These are phyloP conservation scores for Patiria pectinifera DNA, from an alignment of 53 echinoderm and acorn worm genomes.

Conservation along the genomic window DNA sequence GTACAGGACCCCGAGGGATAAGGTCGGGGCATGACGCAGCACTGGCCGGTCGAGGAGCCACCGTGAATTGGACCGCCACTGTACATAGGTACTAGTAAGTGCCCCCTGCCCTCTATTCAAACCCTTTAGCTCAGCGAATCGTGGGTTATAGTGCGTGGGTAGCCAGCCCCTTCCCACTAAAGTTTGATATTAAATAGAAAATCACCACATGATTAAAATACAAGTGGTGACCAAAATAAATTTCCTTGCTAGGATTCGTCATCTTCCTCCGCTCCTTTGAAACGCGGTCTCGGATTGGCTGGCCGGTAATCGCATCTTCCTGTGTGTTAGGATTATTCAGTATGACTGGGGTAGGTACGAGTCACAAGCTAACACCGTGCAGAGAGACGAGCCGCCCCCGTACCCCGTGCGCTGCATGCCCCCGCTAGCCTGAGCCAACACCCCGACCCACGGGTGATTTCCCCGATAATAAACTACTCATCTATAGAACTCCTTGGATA, in stretches of 20 bases:
- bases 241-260: conserved; percentile 51
- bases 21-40: not conserved
- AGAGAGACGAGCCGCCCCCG: not conserved
- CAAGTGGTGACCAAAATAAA: conserved; percentile 52
- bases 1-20: not conserved
- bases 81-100: not conserved
- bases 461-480: not conserved
- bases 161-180: not conserved
- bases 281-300: conserved; percentile 29
- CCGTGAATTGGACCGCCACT: not conserved
- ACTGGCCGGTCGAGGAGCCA: not conserved
- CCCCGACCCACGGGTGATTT: not conserved
- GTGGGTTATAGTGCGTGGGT: not conserved
- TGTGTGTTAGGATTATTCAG: conserved; percentile 40
- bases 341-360: conserved; percentile 45
- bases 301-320: conserved; percentile 29
- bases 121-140: not conserved
- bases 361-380: conserved; percentile 59
- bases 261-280: conserved; percentile 40
- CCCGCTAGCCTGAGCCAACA: not conserved
- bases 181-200: not conserved
- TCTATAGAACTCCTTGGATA: not conserved
- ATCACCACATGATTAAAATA: conserved; percentile 43
- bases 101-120: not conserved
- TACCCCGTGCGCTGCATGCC: not conserved